Percentiles rank a stretch among this genome's conserved stretches.
These are phyloP conservation scores for Protophormia terraenovae DNA, from an alignment of 2,888 invertebrate species.

Conservation along the genomic window DNA sequence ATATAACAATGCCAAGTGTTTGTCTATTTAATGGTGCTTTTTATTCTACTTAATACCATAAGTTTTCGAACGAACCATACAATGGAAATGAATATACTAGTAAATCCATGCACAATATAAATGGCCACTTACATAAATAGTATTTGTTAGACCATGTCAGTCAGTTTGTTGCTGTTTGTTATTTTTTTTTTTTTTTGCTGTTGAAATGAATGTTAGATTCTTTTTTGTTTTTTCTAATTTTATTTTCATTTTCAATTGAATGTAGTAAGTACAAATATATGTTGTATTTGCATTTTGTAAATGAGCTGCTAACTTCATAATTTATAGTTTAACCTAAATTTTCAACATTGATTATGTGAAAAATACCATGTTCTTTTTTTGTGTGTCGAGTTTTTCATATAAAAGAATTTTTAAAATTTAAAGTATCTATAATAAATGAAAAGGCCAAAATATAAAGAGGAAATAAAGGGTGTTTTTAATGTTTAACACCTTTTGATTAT, in stretches of 20 bases:
- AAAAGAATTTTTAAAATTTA: not conserved
- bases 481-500: not conserved
- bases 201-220: slow-evolving; percentile 12
- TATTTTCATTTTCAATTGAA: slow-evolving; percentile 19
- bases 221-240: not conserved
- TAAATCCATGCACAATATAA: not conserved
- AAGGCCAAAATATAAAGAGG: not conserved
- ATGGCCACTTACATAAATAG: slow-evolving; percentile 1
- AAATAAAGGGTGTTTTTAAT: not conserved
- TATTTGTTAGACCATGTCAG: slow-evolving; percentile 42
- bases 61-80: not conserved
- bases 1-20: slow-evolving; percentile 22
- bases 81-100: not conserved
- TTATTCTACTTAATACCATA: slow-evolving; percentile 27
- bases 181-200: not conserved
- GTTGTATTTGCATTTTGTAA: slow-evolving; percentile 45
- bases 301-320: slow-evolving; percentile 62
- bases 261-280: no score
- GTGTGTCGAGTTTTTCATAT: not conserved
- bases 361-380: not conserved
- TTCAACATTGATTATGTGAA: slow-evolving; percentile 31
- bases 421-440: not conserved
- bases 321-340: slow-evolving; percentile 66
- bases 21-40: slow-evolving; percentile 24
- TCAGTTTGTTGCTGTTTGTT: no score